Conservation (phyloP, 1,140 invertebrate species). For the Coelopa frigida region DNA sequence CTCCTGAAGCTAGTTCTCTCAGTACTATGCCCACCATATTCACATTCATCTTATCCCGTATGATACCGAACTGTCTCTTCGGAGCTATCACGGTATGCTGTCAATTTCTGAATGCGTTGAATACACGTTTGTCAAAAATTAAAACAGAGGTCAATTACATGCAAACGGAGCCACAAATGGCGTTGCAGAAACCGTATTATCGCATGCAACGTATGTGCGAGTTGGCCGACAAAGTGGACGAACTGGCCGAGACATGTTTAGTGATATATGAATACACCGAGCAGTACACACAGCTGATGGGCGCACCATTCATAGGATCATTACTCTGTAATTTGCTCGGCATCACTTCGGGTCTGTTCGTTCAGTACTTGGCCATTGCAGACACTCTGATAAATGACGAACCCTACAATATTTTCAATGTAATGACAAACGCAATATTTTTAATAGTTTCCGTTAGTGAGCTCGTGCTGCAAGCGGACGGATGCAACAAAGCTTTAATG, state of each 20-base stretch:
- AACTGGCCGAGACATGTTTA: slow-evolving; percentile 19
- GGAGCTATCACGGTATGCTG: slow-evolving; percentile 26
- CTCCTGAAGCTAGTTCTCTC: slow-evolving; percentile 19
- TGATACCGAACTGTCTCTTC: slow-evolving; percentile 34
- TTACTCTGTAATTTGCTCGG: slow-evolving; percentile 34
- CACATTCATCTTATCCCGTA: slow-evolving; percentile 27
- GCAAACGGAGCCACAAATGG: slow-evolving; percentile 17
- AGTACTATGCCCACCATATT: slow-evolving; percentile 28
- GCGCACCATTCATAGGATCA: slow-evolving; percentile 27
- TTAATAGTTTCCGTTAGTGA: slow-evolving; percentile 29
- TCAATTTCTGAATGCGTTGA: slow-evolving; percentile 21
- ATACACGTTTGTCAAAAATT: slow-evolving; percentile 16
- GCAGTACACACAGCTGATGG: slow-evolving; percentile 22
- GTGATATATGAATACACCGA: slow-evolving; percentile 19
- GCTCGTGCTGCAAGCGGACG: slow-evolving; percentile 20
- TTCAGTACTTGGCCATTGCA: slow-evolving; percentile 28
- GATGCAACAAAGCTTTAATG: slow-evolving; percentile 21
- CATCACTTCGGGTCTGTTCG: slow-evolving; percentile 31
- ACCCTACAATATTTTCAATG: slow-evolving; percentile 27
- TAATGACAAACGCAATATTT: slow-evolving; percentile 30
- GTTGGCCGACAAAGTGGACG: slow-evolving; percentile 30
- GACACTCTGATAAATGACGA: slow-evolving; percentile 26
- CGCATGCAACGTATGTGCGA: slow-evolving; percentile 28
- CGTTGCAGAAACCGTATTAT: slow-evolving; percentile 23
- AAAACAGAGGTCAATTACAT: slow-evolving; percentile 25